A percentile compares a stretch with the other conserved stretches of the same genome.
Evolutionary conservation across 2,113 vertebrate species (phyloP).

Genomic region (Anguilla japonica): DNA sequence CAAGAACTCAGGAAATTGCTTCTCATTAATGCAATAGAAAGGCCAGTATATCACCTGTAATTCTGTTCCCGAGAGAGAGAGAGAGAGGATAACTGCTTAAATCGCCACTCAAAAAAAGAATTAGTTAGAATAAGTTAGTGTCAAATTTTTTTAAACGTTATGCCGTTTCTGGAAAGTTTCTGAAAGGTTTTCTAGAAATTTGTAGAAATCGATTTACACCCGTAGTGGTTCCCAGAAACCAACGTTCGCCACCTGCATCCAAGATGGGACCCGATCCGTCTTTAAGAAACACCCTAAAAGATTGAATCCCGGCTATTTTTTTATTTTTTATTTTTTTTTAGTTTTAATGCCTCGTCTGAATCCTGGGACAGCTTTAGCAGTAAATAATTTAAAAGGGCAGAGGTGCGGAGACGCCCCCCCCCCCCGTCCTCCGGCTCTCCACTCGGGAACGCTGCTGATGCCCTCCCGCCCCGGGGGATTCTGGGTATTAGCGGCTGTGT

Average conservation of each 20-base stretch:
- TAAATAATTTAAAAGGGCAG: conserved; percentile 4
- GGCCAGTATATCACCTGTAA: too few species aligned
- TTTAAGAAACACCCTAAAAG: background rate
- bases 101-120: background rate
- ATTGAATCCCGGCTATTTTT: background rate
- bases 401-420: background rate
- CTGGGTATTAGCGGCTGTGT: conserved; percentile 34
- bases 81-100: background rate
- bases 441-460: background rate
- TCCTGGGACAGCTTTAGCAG: background rate
- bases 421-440: too few species aligned
- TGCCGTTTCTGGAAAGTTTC: background rate
- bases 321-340: too few species aligned
- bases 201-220: too few species aligned
- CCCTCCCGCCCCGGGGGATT: conserved; percentile 3
- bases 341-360: too few species aligned
- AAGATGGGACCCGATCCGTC: background rate
- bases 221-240: background rate
- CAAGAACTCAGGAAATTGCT: too few species aligned
- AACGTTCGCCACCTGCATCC: background rate
- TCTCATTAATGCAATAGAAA: background rate
- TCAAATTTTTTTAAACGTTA: background rate
- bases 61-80: too few species aligned
- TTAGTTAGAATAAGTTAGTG: background rate
- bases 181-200: background rate